Evolutionary conservation across 2,113 vertebrate genomes (phyloP).

Genomic region (Dissostichus mawsoni): DNA sequence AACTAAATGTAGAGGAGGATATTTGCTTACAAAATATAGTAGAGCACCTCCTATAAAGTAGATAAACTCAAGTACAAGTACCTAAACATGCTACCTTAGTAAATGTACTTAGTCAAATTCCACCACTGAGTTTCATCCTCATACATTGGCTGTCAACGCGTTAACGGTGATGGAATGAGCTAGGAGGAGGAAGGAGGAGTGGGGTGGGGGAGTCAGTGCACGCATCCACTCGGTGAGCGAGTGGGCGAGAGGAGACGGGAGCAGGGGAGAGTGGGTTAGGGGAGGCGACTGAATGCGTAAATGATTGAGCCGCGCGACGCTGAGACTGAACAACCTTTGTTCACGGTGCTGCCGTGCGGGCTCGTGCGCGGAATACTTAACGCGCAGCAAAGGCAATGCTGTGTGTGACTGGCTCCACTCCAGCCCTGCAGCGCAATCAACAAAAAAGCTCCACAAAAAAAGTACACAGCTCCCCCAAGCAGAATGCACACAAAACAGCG

Average conservation of each 20-base stretch:
- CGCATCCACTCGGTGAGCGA: slow-evolving; percentile 54
- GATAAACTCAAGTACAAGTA: too few relatives aligned
- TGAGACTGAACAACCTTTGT: slow-evolving; percentile 82
- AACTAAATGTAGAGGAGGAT: too few relatives aligned
- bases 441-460: slow-evolving; percentile 32
- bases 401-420: slow-evolving; percentile 66
- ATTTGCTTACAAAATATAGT: too few relatives aligned
- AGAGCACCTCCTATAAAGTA: too few relatives aligned
- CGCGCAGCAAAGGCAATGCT: slow-evolving; percentile 68
- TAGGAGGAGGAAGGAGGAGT: not conserved
- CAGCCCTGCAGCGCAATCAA: slow-evolving; percentile 66
- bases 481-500: slow-evolving; percentile 27
- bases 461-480: slow-evolving; percentile 30
- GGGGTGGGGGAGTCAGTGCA: slow-evolving; percentile 11
- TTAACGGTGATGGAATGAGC: slow-evolving; percentile 12
- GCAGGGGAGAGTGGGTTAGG: slow-evolving; percentile 63
- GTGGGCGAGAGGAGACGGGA: slow-evolving; percentile 42
- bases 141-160: slow-evolving; percentile 11
- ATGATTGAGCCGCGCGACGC: slow-evolving; percentile 79
- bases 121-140: not conserved
- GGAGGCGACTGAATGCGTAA: slow-evolving; percentile 79
- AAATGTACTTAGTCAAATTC: too few relatives aligned
- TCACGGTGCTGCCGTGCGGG: slow-evolving; percentile 76
- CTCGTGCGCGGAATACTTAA: slow-evolving; percentile 84
- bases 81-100: too few relatives aligned